phyloP scores from a whole-genome alignment of 2,888 invertebrate species.

The Machimus rusticus region DNA sequence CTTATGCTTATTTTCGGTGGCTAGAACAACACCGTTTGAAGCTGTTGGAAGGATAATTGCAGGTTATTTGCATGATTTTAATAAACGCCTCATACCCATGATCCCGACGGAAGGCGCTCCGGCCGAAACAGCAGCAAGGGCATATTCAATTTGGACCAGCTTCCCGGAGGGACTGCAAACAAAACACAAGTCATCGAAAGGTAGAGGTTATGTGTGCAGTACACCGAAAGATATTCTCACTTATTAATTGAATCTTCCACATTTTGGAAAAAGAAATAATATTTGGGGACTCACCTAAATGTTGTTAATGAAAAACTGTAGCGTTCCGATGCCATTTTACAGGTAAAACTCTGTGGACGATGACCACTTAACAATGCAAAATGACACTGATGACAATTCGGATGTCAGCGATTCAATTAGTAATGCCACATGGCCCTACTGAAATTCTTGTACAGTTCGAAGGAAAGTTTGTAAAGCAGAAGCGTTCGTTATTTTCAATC shows the following conservation, averaged over 20 bases:
- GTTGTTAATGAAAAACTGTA: slow-evolving; percentile 95
- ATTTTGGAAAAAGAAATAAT: not conserved
- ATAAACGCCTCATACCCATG: slow-evolving; percentile 72
- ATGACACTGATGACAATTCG: not conserved
- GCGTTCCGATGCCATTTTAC: slow-evolving; percentile 86
- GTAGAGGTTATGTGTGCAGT: slow-evolving; percentile 50
- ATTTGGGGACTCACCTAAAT: slow-evolving; percentile 65
- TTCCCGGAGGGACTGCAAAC: slow-evolving; percentile 95
- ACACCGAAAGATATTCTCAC: not conserved
- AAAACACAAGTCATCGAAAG: slow-evolving; percentile 55
- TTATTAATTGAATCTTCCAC: not conserved
- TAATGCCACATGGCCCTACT: not conserved
- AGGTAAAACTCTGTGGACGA: not conserved
- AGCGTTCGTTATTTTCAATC: too few relatives aligned
- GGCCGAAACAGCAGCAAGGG: slow-evolving; percentile 96
- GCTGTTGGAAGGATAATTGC: slow-evolving; percentile 65
- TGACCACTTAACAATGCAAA: not conserved
- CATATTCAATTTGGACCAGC: slow-evolving; percentile 99
- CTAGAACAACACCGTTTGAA: slow-evolving; percentile 96
- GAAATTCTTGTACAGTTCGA: too few relatives aligned
- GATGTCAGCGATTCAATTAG: not conserved
- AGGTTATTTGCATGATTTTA: not conserved
- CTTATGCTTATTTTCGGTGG: slow-evolving; percentile 98
- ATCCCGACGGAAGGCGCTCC: slow-evolving; percentile 99
- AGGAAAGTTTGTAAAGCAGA: too few relatives aligned